Evolutionary conservation across 23 tunicate genomes (phyloP).

Genomic region (Ascidia mentula): DNA sequence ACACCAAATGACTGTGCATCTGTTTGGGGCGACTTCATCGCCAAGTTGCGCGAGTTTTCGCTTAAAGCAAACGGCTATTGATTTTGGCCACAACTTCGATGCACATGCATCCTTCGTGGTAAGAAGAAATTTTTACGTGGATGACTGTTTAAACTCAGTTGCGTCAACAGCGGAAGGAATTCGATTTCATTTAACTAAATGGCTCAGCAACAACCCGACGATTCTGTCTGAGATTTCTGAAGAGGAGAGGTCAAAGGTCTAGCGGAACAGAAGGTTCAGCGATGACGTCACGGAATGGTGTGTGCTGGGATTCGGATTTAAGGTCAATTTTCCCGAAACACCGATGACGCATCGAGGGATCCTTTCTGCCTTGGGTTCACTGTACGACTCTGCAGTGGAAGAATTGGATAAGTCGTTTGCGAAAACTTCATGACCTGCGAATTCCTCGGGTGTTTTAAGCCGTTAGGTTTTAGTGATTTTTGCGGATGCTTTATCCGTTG

Average conservation of each 20-base stretch:
- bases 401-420: constrained; percentile 6
- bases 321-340: constrained; percentile 1
- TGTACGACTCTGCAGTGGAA: constrained; percentile 16
- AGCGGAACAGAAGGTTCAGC: not conserved
- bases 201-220: constrained; percentile 1
- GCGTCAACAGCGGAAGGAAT: not conserved
- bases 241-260: constrained; percentile 7
- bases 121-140: constrained; percentile 27
- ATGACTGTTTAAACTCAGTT: constrained; percentile 21
- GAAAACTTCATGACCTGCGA: not conserved
- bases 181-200: constrained; percentile 25
- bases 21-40: constrained; percentile 24
- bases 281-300: constrained; percentile 6
- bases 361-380: constrained; percentile 12
- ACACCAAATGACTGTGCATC: constrained; percentile 5
- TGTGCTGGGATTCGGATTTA: constrained; percentile 24
- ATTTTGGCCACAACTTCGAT: not conserved
- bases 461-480: not conserved
- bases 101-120: not conserved
- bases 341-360: constrained; percentile 12
- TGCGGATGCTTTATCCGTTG: constrained; percentile 16
- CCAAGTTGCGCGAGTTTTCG: constrained; percentile 18
- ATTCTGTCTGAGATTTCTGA: not conserved
- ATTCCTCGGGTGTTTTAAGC: not conserved
- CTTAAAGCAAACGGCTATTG: not conserved